Percentiles rank a stretch among this genome's conserved stretches.
Evolutionary conservation across 2,888 invertebrate genomes (phyloP).

Genomic region (Epistrophe grossulariae): DNA sequence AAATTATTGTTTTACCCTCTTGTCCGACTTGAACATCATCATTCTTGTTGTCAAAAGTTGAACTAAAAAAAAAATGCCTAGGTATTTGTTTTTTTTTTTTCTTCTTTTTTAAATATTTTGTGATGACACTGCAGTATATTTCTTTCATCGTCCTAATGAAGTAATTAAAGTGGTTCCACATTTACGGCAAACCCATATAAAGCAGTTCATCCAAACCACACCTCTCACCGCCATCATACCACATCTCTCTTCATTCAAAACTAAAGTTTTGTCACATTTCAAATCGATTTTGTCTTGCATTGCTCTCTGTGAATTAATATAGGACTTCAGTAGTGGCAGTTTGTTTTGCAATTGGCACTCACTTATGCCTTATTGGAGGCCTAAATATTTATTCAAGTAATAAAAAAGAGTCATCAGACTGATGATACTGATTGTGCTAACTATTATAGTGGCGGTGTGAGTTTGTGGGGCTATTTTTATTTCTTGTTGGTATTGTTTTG

Average conservation of each 20-base stretch:
- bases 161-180: constrained; percentile 10
- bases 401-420: constrained; percentile 26
- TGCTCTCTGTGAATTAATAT: constrained; percentile 1
- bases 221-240: neutral
- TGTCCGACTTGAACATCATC: constrained; percentile 4
- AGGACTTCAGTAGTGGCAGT: neutral
- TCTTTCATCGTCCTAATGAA: constrained; percentile 22
- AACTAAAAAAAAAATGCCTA: neutral
- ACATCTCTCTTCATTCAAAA: neutral
- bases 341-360: constrained; percentile 38
- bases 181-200: neutral
- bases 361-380: constrained; percentile 40
- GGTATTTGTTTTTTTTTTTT: neutral
- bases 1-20: constrained; percentile 30
- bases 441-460: neutral
- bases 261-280: constrained; percentile 27
- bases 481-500: neutral
- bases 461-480: neutral
- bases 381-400: constrained; percentile 62
- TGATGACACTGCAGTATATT: constrained; percentile 5
- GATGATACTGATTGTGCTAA: constrained; percentile 1
- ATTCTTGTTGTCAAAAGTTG: neutral
- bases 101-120: constrained; percentile 2
- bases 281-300: constrained; percentile 19
- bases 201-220: neutral